These are phyloP conservation scores for Campoletis raptor DNA, from an alignment of 2,888 invertebrate species.

Conservation along the genomic window DNA sequence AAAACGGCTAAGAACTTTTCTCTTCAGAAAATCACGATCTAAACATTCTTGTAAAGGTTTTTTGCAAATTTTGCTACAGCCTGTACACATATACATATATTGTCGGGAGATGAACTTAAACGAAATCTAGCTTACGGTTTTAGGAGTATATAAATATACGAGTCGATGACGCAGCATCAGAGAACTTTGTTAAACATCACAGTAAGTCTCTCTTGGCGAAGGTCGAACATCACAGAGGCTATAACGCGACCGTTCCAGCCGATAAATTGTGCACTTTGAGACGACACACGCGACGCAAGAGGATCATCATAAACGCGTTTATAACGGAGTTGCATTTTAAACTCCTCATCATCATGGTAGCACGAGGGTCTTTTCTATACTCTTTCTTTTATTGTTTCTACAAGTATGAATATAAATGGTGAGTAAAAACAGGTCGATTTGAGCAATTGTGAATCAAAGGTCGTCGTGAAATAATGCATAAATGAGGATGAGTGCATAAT, in stretches of 20 bases:
- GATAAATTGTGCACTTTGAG: slow-evolving; percentile 56
- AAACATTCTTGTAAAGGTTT: background rate
- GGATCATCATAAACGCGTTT: slow-evolving; percentile 53
- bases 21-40: background rate
- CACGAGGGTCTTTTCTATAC: background rate
- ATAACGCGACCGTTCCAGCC: slow-evolving; percentile 63
- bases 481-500: slow-evolving; percentile 20
- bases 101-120: background rate
- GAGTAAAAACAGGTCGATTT: slow-evolving; percentile 46
- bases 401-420: background rate
- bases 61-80: background rate
- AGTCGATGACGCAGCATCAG: slow-evolving; percentile 77
- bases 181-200: slow-evolving; percentile 4
- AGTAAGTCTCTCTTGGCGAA: slow-evolving; percentile 72
- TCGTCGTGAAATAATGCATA: slow-evolving; percentile 19
- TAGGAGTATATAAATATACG: slow-evolving; percentile 67
- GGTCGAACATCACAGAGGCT: slow-evolving; percentile 70
- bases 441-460: slow-evolving; percentile 9
- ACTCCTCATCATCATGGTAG: slow-evolving; percentile 8
- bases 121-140: slow-evolving; percentile 26
- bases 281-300: slow-evolving; percentile 4
- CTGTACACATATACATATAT: background rate
- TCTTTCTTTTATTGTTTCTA: slow-evolving; percentile 18
- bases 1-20: background rate
- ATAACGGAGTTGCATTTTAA: slow-evolving; percentile 35